Conservation (phyloP, 2,113 vertebrate species). For the Xyrauchen texanus region DNA sequence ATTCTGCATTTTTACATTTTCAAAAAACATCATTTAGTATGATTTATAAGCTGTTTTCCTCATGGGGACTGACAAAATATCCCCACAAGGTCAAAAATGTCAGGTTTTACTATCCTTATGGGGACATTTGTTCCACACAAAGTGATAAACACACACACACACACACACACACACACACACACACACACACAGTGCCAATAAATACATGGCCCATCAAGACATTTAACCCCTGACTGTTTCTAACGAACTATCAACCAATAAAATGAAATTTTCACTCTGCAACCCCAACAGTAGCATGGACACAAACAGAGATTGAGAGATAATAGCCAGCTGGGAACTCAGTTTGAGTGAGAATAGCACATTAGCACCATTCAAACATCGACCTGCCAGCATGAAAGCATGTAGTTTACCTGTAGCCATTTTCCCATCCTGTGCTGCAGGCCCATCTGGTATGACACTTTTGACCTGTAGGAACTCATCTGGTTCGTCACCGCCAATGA, state of each 20-base stretch:
- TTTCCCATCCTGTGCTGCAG: slow-evolving; percentile 93
- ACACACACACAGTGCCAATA: slow-evolving; percentile 30
- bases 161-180: no score
- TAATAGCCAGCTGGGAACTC: slow-evolving; percentile 42
- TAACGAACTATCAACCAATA: slow-evolving; percentile 5
- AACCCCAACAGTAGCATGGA: slow-evolving; percentile 21
- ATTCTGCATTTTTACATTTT: no score
- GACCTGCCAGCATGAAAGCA: background rate
- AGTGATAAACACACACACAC: background rate
- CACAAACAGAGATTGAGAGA: background rate
- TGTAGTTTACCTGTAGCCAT: slow-evolving; percentile 90
- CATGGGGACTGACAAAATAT: no score
- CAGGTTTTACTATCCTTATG: no score
- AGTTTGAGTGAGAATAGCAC: slow-evolving; percentile 36
- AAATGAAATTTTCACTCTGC: slow-evolving; percentile 1
- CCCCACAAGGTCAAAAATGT: no score
- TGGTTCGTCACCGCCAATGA: slow-evolving; percentile 96
- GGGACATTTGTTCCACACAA: no score
- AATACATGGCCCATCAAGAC: slow-evolving; percentile 13
- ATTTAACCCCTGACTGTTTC: slow-evolving; percentile 29
- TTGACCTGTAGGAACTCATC: slow-evolving; percentile 99
- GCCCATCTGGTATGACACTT: slow-evolving; percentile 95
- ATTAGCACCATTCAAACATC: background rate
- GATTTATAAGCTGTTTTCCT: no score
- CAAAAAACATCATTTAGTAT: no score